A percentile compares a stretch with the other conserved stretches of the same genome.
Conservation (phyloP, 2,888 invertebrate genomes). For the Harpalus rufipes region DNA sequence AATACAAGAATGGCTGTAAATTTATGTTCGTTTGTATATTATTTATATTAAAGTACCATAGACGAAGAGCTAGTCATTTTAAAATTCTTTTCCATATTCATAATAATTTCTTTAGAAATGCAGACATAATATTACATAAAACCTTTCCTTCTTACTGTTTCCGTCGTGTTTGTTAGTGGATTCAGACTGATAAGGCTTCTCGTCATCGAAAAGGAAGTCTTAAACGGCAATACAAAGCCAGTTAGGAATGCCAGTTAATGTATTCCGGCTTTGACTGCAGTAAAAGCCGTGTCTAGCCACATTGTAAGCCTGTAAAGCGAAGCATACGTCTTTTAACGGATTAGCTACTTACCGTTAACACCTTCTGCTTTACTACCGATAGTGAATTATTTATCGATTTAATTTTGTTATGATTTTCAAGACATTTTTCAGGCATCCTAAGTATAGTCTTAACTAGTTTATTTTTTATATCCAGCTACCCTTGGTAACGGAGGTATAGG, state of each 20-base stretch:
- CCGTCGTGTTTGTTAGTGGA: not conserved
- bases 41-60: too few relatives aligned
- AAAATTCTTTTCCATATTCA: too few relatives aligned
- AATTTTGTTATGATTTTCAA: constrained; percentile 22
- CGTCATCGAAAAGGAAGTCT: constrained; percentile 17
- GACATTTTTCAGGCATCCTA: not conserved
- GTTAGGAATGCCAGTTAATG: constrained; percentile 35
- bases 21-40: too few relatives aligned
- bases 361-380: constrained; percentile 12
- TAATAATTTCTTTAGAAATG: too few relatives aligned
- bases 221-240: constrained; percentile 30
- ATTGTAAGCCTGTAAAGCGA: constrained; percentile 44
- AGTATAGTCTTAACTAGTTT: too few relatives aligned
- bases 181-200: constrained; percentile 2
- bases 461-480: too few relatives aligned
- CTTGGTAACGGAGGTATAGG: too few relatives aligned
- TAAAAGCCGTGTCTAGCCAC: constrained; percentile 43
- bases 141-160: not conserved
- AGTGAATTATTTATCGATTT: constrained; percentile 24
- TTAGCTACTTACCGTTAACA: constrained; percentile 28
- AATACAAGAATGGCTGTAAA: too few relatives aligned
- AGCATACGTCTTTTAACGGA: constrained; percentile 45
- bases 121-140: not conserved
- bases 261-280: constrained; percentile 47
- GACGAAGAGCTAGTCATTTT: too few relatives aligned